phyloP scores from a whole-genome alignment of 2,113 vertebrate genomes.

The Microtus montanus region DNA sequence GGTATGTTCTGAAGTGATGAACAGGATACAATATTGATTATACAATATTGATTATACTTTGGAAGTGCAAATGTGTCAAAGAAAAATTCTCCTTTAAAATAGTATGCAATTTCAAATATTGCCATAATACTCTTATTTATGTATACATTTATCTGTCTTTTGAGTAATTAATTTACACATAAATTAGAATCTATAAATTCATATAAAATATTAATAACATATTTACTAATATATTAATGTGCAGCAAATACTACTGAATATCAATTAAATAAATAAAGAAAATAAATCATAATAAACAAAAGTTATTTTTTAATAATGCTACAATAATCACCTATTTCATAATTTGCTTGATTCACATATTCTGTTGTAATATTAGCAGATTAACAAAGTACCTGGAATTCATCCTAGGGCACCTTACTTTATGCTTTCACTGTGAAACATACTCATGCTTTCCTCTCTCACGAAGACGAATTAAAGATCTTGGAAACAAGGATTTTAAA shows the following conservation, averaged over 20 bases:
- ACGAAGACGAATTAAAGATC: neutral
- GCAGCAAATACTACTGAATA: neutral
- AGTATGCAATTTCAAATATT: neutral
- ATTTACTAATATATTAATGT: neutral
- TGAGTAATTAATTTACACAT: neutral
- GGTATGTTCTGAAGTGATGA: too few relatives aligned
- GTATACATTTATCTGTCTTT: neutral
- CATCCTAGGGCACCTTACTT: neutral
- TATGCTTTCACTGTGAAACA: neutral
- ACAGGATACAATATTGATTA: neutral
- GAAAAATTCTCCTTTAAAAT: neutral
- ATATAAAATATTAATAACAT: neutral
- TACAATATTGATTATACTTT: neutral
- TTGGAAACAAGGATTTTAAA: neutral
- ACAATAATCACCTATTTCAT: neutral
- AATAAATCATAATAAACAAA: neutral
- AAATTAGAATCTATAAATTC: neutral
- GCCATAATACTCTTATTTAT: neutral
- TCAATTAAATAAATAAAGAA: neutral
- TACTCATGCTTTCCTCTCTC: neutral
- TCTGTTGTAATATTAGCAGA: neutral
- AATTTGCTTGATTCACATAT: neutral
- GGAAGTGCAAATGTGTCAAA: neutral
- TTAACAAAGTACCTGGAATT: neutral
- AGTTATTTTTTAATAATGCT: neutral